Evolutionary conservation across 2,797 vertebrate species (phyloP).

Genomic region (Typhlichthys eigenmanni): DNA sequence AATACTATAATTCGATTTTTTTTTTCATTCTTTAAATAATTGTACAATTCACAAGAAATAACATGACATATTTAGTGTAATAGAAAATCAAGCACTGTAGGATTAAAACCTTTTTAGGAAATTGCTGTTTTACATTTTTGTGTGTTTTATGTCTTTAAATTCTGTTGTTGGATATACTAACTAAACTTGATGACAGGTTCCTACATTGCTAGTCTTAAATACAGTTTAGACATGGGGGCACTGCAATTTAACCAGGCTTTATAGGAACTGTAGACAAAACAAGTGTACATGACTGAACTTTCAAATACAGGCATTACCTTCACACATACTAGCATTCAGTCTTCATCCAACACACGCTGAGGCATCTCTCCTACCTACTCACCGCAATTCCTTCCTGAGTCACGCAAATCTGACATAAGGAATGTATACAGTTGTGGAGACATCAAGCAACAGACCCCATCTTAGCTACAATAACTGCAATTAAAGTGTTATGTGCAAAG

Average conservation of each 20-base stretch:
- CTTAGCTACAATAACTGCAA: slow-evolving; percentile 66
- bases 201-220: slow-evolving; percentile 39
- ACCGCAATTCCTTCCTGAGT: slow-evolving; percentile 44
- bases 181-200: slow-evolving; percentile 50
- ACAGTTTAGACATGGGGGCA: slow-evolving; percentile 40
- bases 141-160: slow-evolving; percentile 48
- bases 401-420: slow-evolving; percentile 38
- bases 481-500: slow-evolving; percentile 78
- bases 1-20: slow-evolving; percentile 56
- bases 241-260: slow-evolving; percentile 43
- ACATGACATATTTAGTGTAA: slow-evolving; percentile 40
- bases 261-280: slow-evolving; percentile 51
- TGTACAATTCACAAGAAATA: slow-evolving; percentile 72
- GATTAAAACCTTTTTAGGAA: slow-evolving; percentile 17
- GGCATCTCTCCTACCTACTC: slow-evolving; percentile 25
- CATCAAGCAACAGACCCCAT: slow-evolving; percentile 46
- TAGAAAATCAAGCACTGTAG: slow-evolving; percentile 31
- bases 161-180: slow-evolving; percentile 35
- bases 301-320: slow-evolving; percentile 53
- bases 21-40: slow-evolving; percentile 68
- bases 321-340: slow-evolving; percentile 44
- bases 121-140: slow-evolving; percentile 38
- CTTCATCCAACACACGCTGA: slow-evolving; percentile 43
- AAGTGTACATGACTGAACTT: slow-evolving; percentile 53
- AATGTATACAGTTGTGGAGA: slow-evolving; percentile 62